phyloP scores from a whole-genome alignment of 2,888 invertebrate species.

The Megamerina dolium region DNA sequence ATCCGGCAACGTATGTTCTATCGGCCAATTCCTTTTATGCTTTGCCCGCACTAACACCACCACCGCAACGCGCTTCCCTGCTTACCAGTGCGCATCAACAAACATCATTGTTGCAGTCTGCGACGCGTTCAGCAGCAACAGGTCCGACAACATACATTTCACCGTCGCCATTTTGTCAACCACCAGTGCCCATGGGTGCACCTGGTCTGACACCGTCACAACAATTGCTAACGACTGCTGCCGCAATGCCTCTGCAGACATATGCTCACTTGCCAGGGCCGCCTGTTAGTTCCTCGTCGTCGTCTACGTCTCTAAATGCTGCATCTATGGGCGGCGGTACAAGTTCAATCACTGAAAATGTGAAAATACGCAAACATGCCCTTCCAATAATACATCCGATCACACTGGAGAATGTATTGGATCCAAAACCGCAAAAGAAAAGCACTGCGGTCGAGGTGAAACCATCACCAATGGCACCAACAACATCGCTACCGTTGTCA shows the following conservation, averaged over 20 bases:
- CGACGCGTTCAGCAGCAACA: conserved; percentile 23
- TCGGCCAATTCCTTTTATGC: conserved; percentile 12
- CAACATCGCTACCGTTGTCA: conserved; percentile 1
- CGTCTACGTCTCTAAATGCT: conserved; percentile 15
- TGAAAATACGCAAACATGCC: conserved; percentile 35
- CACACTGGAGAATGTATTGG: conserved; percentile 38
- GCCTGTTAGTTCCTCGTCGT: conserved; percentile 10
- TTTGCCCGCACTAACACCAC: conserved; percentile 23
- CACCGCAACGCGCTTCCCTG: conserved; percentile 27
- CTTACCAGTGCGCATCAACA: conserved; percentile 25
- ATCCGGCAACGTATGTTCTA: conserved; percentile 12
- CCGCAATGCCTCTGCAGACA: conserved; percentile 18
- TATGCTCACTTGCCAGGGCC: conserved; percentile 18
- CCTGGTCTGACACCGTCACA: conserved; percentile 18
- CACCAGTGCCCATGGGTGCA: conserved; percentile 24
- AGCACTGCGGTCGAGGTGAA: conserved; percentile 24
- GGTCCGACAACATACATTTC: conserved; percentile 33
- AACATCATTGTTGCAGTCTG: conserved; percentile 20
- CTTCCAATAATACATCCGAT: conserved; percentile 44
- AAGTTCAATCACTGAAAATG: conserved; percentile 19
- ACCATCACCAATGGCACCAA: conserved; percentile 4
- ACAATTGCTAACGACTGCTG: conserved; percentile 25
- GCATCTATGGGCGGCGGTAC: conserved; percentile 7
- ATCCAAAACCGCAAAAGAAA: conserved; percentile 30
- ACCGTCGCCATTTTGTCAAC: conserved; percentile 30